Percentiles rank a stretch among this genome's conserved stretches.
phyloP scores from a whole-genome alignment of 2,888 invertebrate genomes.

The Pristionchus exspectatus region DNA sequence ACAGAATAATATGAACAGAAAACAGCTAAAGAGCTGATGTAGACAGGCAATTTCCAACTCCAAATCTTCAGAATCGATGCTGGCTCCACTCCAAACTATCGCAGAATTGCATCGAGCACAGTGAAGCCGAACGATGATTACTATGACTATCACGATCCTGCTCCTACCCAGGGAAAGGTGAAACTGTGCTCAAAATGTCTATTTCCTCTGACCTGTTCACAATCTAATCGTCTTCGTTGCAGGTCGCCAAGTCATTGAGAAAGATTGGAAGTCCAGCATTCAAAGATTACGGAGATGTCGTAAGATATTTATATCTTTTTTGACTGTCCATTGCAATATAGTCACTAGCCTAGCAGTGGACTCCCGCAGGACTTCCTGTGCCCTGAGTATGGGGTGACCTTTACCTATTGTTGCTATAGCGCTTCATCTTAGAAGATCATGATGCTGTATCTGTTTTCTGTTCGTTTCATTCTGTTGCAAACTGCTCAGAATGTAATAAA shows the following conservation, averaged over 20 bases:
- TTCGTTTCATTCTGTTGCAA: no score
- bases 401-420: no score
- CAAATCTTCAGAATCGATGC: neutral
- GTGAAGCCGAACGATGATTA: neutral
- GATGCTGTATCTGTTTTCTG: neutral
- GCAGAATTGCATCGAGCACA: conserved; percentile 15
- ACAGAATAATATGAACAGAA: no score
- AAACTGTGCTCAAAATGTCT: no score
- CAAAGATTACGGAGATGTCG: conserved; percentile 51
- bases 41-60: neutral
- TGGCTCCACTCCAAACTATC: conserved; percentile 31
- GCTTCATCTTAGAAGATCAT: neutral
- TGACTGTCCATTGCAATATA: no score
- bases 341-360: no score
- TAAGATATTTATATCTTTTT: neutral
- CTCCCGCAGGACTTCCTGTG: no score
- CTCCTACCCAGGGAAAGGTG: conserved; percentile 53
- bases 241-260: conserved; percentile 42
- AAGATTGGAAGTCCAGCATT: conserved; percentile 51
- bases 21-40: no score
- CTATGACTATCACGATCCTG: conserved; percentile 52
- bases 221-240: neutral
- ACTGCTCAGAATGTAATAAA: neutral
- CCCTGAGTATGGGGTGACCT: no score
- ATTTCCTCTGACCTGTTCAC: neutral